Base-by-base conservation (phyloP, 2,113 vertebrate species). In the Sakesphorus luctuosus region DNA sequence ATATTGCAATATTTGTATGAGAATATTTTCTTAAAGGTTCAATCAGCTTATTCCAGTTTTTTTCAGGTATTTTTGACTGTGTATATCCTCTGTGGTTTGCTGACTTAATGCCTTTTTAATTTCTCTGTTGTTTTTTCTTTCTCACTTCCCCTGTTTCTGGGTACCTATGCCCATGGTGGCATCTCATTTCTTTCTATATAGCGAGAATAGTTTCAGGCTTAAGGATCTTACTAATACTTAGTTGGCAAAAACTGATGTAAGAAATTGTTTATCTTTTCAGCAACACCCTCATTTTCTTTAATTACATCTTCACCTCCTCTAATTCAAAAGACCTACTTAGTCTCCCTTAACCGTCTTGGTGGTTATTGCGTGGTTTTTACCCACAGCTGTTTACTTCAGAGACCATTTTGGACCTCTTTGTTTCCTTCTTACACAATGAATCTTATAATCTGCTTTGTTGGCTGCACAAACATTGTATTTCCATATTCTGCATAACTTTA, bases 351-450 rank as follows among this genome's bases (percentile, higher is more conserved):
- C 90, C 9, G 0, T 92, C 90, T 43, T 80, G 85, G 90, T 90
- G 78, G 79, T 96, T 95, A 63, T 88, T 94, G 74, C 50, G 3
- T 96, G 75, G 43, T 86, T 96, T 94, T 86, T 88, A 96, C 93
- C 87, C 94, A 94, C 94, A 97, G 95, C 84, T 94, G 83, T 97
- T 96, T 96, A 95, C 78, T 94, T 90, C 90, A 84, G 84, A 94
- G 87, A 83, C 63, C 72, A 8, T 94, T 94, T 90, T 93, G 77
- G 56, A 38, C 35, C 59, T 93, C 84, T 93, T 58, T 85, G 74
- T 94, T 96, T 96, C 81, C 77, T 92, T 96, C 90, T 96, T 96
- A 90, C 85, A 94, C 90, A 91, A 89, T 96, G 87, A 88, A 50
- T 90, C 82, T 77, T 90, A 80, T 63, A 86, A 88, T 88, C 92